A percentile compares a stretch with the other conserved stretches of the same genome.
These are phyloP conservation scores for Scaptomyza hsui DNA, from an alignment of 1,140 invertebrate genomes.

Conservation along the genomic window DNA sequence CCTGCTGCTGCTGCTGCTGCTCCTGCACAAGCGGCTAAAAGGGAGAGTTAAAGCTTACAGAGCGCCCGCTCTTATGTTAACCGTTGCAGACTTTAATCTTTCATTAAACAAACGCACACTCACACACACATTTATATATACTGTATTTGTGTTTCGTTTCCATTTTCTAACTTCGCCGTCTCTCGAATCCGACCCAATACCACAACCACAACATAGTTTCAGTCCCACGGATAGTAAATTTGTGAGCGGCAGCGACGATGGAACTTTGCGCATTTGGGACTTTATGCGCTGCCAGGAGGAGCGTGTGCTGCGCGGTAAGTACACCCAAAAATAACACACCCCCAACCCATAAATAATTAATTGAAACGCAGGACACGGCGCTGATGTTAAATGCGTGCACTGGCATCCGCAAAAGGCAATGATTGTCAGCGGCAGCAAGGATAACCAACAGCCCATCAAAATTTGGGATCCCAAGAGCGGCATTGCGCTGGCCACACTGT, in stretches of 20 bases:
- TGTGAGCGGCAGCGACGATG: constrained; percentile 99
- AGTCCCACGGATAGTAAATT: constrained; percentile 99
- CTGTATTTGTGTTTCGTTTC: constrained; percentile 48
- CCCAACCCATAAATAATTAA: background rate
- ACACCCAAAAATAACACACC: background rate
- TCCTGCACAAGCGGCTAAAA: constrained; percentile 1
- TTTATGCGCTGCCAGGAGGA: constrained; percentile 99
- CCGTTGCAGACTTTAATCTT: background rate
- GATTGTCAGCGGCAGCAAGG: constrained; percentile 99
- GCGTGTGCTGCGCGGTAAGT: constrained; percentile 94
- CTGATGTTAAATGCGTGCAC: constrained; percentile 99
- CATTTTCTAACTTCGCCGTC: constrained; percentile 52
- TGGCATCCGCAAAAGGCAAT: constrained; percentile 99
- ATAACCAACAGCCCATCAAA: constrained; percentile 99
- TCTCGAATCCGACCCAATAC: constrained; percentile 28
- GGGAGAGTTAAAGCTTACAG: background rate
- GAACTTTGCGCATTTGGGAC: constrained; percentile 99
- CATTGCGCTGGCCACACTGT: constrained; percentile 92
- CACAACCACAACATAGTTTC: constrained; percentile 89
- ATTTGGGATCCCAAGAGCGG: constrained; percentile 99
- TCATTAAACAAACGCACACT: background rate
- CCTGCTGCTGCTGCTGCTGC: constrained; percentile 12
- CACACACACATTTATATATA: constrained; percentile 11
- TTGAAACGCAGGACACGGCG: constrained; percentile 93
- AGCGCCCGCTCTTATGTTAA: background rate